phyloP scores from a whole-genome alignment of 2,113 vertebrate genomes.

The Osmerus mordax region DNA sequence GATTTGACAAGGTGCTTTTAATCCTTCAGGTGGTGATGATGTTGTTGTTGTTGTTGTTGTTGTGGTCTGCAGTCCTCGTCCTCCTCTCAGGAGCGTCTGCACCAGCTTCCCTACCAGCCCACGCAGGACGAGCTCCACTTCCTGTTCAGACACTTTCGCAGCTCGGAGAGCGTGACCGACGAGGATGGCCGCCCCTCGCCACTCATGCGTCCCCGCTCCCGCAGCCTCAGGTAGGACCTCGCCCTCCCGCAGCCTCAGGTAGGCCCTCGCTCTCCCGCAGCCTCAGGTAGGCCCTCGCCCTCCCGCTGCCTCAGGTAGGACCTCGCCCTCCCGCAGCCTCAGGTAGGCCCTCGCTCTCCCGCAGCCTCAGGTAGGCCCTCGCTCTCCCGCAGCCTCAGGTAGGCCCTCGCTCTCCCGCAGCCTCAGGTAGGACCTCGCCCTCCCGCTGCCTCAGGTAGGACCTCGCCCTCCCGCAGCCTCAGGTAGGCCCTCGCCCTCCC shows the following conservation, averaged over 20 bases:
- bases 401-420: too few species aligned
- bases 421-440: too few species aligned
- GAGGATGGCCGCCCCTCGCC: slow-evolving; percentile 84
- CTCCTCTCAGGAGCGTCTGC: slow-evolving; percentile 94
- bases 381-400: too few species aligned
- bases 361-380: too few species aligned
- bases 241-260: neutral
- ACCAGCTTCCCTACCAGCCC: slow-evolving; percentile 96
- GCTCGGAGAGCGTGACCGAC: slow-evolving; percentile 84
- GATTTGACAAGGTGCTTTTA: too few species aligned
- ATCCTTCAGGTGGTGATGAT: too few species aligned
- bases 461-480: slow-evolving; percentile 84
- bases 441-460: slow-evolving; percentile 91
- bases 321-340: too few species aligned
- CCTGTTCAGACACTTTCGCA: slow-evolving; percentile 96
- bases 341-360: too few species aligned
- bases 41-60: too few species aligned
- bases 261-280: too few species aligned
- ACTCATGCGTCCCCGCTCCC: slow-evolving; percentile 83
- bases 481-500: slow-evolving; percentile 85
- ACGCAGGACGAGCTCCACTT: slow-evolving; percentile 96
- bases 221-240: slow-evolving; percentile 86
- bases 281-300: too few species aligned
- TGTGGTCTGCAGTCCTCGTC: slow-evolving; percentile 83
- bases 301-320: too few species aligned